Conservation (phyloP, 1,140 invertebrate species). For the Tetragonula clypearis region DNA sequence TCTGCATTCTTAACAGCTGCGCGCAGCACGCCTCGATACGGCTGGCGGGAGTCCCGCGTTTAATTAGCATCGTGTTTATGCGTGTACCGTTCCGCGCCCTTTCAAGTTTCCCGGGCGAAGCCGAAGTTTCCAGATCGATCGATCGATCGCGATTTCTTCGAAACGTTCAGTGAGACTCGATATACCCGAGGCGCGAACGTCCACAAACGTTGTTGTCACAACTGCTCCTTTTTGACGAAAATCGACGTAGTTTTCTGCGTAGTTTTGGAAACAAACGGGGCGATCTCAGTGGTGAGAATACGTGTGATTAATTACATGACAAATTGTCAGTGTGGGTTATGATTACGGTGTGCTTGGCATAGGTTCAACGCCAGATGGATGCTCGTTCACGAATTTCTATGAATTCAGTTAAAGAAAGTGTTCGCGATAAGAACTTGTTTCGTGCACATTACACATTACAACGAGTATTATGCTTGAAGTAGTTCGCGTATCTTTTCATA, state of each 20-base stretch:
- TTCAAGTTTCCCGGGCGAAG: conserved; percentile 16
- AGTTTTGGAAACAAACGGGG: not conserved
- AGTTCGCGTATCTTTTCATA: not conserved
- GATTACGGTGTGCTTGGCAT: not conserved
- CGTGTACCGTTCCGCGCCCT: conserved; percentile 36
- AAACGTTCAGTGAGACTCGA: not conserved
- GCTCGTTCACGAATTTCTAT: not conserved
- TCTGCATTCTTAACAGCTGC: conserved; percentile 75
- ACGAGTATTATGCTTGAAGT: not conserved
- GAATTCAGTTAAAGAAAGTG: not conserved
- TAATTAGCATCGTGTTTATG: conserved; percentile 72
- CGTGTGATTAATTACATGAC: no score
- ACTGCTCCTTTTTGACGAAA: no score
- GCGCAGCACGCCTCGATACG: conserved; percentile 63
- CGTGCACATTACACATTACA: not conserved
- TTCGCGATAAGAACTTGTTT: not conserved
- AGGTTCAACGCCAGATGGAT: not conserved
- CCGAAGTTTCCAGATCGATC: conserved; percentile 14
- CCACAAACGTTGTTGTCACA: not conserved
- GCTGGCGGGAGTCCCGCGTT: conserved; percentile 55
- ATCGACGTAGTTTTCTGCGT: not conserved
- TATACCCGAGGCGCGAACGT: not conserved
- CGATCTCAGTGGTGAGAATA: not conserved
- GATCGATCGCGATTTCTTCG: not conserved
- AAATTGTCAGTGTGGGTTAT: not conserved